phyloP scores from a whole-genome alignment of 2,888 invertebrate species.

The Fissipunctia ypsillon region DNA sequence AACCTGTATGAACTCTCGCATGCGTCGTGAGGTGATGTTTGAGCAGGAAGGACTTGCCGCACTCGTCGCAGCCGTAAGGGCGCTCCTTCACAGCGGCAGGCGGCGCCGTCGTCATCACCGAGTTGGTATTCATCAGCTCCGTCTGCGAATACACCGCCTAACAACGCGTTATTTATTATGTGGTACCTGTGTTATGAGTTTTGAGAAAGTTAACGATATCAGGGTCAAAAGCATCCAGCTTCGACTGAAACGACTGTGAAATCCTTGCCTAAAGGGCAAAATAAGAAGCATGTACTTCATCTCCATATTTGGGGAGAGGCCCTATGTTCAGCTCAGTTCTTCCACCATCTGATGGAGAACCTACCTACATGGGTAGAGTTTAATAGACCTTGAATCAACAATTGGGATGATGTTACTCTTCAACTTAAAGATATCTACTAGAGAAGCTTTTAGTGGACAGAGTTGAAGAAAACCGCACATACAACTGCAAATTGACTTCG shows the following conservation, averaged over 20 bases:
- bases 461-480: neutral
- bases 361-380: neutral
- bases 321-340: neutral
- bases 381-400: neutral
- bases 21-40: conserved; percentile 96
- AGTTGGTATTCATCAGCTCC: conserved; percentile 80
- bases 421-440: neutral
- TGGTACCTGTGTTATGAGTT: neutral
- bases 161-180: conserved; percentile 73
- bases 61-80: conserved; percentile 95
- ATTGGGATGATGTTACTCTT: neutral
- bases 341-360: too few species aligned
- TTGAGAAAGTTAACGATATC: neutral
- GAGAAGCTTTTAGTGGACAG: neutral
- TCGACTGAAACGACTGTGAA: neutral
- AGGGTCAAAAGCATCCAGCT: neutral
- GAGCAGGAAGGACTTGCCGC: conserved; percentile 95
- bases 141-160: conserved; percentile 88
- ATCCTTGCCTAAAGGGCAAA: neutral
- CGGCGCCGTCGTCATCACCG: conserved; percentile 80
- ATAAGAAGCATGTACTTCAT: neutral
- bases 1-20: conserved; percentile 94
- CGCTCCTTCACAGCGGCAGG: conserved; percentile 91
- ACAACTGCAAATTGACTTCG: neutral
- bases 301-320: neutral